Percentiles rank a stretch among this genome's conserved stretches.
phyloP scores from a whole-genome alignment of 1,140 invertebrate species.

The Drosophila mayri region DNA sequence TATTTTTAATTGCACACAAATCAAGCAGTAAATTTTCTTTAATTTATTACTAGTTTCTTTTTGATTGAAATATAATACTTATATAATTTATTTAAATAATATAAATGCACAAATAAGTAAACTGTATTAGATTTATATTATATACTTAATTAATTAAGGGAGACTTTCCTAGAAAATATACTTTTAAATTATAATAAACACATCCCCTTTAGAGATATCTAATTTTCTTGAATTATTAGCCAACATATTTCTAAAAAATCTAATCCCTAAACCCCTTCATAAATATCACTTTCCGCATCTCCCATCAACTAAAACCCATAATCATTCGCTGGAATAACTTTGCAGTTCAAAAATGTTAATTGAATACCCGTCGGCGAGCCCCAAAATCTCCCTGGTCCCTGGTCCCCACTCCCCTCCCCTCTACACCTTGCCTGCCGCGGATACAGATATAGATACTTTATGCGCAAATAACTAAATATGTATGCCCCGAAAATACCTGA shows the following conservation, averaged over 20 bases:
- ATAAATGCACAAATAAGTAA: no score
- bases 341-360: slow-evolving; percentile 43
- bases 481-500: slow-evolving; percentile 41
- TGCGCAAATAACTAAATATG: slow-evolving; percentile 76
- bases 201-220: background rate
- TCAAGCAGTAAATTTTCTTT: background rate
- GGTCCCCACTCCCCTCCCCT: slow-evolving; percentile 16
- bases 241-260: background rate
- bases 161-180: background rate
- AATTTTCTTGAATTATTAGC: background rate
- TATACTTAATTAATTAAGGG: no score
- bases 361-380: slow-evolving; percentile 32
- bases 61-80: no score
- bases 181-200: background rate
- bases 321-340: slow-evolving; percentile 33
- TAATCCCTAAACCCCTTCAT: background rate
- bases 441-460: slow-evolving; percentile 43
- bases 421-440: background rate
- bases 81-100: no score
- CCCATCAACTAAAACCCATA: slow-evolving; percentile 6
- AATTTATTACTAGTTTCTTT: background rate
- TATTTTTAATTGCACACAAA: background rate
- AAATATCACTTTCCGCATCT: background rate
- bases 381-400: slow-evolving; percentile 15
- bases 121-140: background rate